Evolutionary conservation across 2,888 invertebrate genomes (phyloP).

Genomic region (Plagiodera versicolora): DNA sequence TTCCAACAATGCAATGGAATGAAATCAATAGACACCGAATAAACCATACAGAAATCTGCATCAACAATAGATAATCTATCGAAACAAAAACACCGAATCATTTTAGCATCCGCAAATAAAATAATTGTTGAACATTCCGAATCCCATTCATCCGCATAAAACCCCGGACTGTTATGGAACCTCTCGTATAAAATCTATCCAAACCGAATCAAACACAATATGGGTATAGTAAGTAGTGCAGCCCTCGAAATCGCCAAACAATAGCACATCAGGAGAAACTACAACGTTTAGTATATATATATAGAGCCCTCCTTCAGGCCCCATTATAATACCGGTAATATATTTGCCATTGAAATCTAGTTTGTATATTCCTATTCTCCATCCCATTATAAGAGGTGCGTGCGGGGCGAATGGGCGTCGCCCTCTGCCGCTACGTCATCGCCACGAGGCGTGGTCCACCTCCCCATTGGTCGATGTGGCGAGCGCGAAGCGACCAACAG

Average conservation of each 20-base stretch:
- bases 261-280: conserved; percentile 38
- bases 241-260: conserved; percentile 40
- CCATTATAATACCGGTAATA: conserved; percentile 50
- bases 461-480: conserved; percentile 49
- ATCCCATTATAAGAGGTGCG: conserved; percentile 28
- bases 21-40: neutral
- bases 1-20: too few relatives aligned
- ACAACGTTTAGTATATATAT: conserved; percentile 15
- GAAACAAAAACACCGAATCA: conserved; percentile 10
- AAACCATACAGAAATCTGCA: neutral
- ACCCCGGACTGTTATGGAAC: conserved; percentile 18
- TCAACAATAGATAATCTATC: neutral
- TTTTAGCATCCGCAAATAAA: conserved; percentile 21
- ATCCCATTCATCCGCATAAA: conserved; percentile 23
- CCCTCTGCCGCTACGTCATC: conserved; percentile 27
- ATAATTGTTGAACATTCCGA: conserved; percentile 20
- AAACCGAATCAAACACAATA: conserved; percentile 36
- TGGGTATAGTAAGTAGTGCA: conserved; percentile 38
- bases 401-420: conserved; percentile 44
- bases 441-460: conserved; percentile 20
- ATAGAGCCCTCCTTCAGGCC: conserved; percentile 39
- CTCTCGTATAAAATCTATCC: conserved; percentile 27
- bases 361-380: conserved; percentile 54
- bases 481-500: conserved; percentile 52
- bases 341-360: conserved; percentile 54